Evolutionary conservation across 2,797 vertebrate species (phyloP).

Genomic region (Phataginus tetradactyla): DNA sequence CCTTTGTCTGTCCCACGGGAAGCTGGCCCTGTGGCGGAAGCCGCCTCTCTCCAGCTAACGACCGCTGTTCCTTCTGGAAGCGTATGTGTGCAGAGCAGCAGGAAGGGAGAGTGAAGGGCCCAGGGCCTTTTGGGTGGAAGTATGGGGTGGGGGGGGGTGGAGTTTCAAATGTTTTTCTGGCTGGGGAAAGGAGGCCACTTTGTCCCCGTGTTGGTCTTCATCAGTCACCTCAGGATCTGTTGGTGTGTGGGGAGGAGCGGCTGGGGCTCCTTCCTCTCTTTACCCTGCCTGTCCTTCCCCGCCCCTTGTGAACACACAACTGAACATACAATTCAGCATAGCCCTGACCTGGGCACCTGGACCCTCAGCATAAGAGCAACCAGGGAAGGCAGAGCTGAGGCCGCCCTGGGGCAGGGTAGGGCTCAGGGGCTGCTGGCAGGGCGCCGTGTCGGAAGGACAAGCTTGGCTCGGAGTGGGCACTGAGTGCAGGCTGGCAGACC

Average conservation of each 20-base stretch:
- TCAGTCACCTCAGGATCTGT: not conserved
- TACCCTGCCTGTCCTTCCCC: not conserved
- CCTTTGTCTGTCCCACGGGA: not conserved
- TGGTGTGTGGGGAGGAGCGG: not conserved
- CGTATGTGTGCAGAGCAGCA: accelerated
- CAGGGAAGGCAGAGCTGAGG: accelerated
- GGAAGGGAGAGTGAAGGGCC: not conserved
- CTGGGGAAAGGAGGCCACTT: not conserved
- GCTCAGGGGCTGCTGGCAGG: not conserved
- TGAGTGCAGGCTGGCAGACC: not conserved
- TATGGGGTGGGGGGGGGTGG: not conserved
- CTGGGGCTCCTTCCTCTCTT: not conserved
- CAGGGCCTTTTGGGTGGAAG: not conserved
- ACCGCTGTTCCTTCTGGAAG: not conserved
- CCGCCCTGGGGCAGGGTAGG: not conserved
- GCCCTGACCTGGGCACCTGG: not conserved
- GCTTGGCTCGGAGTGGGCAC: not conserved
- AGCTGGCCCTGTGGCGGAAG: not conserved
- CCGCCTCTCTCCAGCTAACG: not conserved
- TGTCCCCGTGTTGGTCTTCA: accelerated
- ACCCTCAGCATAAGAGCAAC: not conserved
- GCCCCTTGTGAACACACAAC: not conserved
- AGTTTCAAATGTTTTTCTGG: not conserved
- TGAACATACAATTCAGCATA: not conserved
- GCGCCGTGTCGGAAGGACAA: accelerated